Conservation (phyloP, 2,888 invertebrate species). For the Pardosa pseudoannulata region DNA sequence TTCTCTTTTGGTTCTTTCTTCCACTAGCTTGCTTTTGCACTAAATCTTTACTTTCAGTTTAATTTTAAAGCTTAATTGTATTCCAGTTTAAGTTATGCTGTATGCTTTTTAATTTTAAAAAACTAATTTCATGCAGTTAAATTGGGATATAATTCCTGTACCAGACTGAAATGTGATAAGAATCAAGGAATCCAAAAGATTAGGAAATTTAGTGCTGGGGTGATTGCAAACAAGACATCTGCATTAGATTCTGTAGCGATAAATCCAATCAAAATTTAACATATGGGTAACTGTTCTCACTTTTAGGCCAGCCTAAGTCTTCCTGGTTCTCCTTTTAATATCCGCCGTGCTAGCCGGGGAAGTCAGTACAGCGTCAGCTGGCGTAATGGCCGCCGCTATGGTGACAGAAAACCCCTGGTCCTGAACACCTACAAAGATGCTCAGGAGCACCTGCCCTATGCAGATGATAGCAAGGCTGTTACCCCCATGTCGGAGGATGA, state of each 20-base stretch:
- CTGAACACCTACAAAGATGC: constrained; percentile 88
- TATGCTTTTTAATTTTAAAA: too few species aligned
- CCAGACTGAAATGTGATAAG: too few species aligned
- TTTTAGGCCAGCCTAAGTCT: constrained; percentile 92
- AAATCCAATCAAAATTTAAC: constrained; percentile 29
- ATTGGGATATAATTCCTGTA: too few species aligned
- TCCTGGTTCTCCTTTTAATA: constrained; percentile 97
- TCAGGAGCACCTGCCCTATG: constrained; percentile 93
- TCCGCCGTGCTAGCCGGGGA: constrained; percentile 91
- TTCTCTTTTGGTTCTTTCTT: constrained; percentile 33
- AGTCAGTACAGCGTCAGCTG: constrained; percentile 85
- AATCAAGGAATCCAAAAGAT: not conserved
- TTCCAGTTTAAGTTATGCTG: too few species aligned
- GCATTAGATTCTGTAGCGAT: constrained; percentile 1
- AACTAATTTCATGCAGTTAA: too few species aligned
- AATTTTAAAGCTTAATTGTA: too few species aligned
- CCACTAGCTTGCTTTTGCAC: constrained; percentile 69
- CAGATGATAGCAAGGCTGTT: constrained; percentile 97
- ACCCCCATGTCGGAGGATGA: constrained; percentile 99
- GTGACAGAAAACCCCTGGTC: constrained; percentile 94
- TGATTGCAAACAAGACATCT: constrained; percentile 47
- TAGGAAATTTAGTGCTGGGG: constrained; percentile 39
- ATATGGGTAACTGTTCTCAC: constrained; percentile 47
- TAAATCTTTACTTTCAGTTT: not conserved
- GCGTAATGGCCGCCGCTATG: constrained; percentile 84